Evolutionary conservation across 2,888 invertebrate species (phyloP).

Genomic region (Hesperia comma): DNA sequence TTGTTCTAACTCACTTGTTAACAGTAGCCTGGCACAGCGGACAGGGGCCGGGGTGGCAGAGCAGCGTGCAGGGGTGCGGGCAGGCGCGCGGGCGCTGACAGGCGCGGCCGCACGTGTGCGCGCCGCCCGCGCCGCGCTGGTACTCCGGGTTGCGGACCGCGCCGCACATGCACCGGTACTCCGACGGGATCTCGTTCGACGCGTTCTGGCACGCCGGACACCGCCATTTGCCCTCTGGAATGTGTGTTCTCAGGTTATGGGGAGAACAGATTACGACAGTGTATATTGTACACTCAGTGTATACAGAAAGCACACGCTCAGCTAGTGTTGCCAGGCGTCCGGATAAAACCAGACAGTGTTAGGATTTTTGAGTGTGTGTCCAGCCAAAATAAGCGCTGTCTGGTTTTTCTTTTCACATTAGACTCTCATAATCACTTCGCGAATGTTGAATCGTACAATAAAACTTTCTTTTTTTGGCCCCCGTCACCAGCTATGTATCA

Average conservation of each 20-base stretch:
- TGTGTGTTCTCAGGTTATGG: background rate
- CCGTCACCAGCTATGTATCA: too few species aligned
- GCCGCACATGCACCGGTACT: slow-evolving; percentile 96
- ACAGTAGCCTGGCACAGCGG: slow-evolving; percentile 93
- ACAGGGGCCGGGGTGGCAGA: slow-evolving; percentile 98
- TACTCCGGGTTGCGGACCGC: slow-evolving; percentile 89
- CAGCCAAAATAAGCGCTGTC: too few species aligned
- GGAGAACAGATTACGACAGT: too few species aligned
- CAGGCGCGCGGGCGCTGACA: slow-evolving; percentile 87
- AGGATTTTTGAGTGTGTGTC: too few species aligned
- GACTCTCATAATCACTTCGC: too few species aligned
- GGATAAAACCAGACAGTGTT: too few species aligned
- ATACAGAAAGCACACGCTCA: too few species aligned
- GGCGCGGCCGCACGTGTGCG: slow-evolving; percentile 96
- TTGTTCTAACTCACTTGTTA: slow-evolving; percentile 69
- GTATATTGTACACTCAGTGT: too few species aligned
- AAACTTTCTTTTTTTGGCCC: too few species aligned
- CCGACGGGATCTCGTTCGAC: slow-evolving; percentile 87
- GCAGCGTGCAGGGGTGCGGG: slow-evolving; percentile 88
- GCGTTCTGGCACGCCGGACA: slow-evolving; percentile 98
- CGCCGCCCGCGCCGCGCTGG: slow-evolving; percentile 86
- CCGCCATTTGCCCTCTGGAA: slow-evolving; percentile 92
- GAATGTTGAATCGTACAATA: too few species aligned
- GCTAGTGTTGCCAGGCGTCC: too few species aligned
- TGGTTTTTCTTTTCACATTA: too few species aligned